phyloP scores from a whole-genome alignment of 2,797 vertebrate genomes.

The Remorina albescens region DNA sequence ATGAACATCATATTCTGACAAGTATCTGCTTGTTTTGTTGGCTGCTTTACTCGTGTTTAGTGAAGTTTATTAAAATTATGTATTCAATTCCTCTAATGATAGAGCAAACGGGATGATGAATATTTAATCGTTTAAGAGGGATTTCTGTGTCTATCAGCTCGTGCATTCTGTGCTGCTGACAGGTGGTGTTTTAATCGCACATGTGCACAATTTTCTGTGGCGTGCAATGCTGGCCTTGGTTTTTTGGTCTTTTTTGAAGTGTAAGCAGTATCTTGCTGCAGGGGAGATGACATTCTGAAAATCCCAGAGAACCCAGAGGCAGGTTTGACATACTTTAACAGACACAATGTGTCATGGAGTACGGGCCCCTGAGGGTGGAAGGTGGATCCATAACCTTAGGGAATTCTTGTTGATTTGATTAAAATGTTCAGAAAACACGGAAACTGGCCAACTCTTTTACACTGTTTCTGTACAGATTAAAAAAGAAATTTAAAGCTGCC shows the following conservation, averaged over 20 bases:
- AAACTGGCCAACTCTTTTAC: neutral
- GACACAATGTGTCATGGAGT: conserved; percentile 37
- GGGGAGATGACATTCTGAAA: conserved; percentile 63
- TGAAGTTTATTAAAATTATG: conserved; percentile 3
- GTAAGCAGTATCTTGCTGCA: conserved; percentile 48
- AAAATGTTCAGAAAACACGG: neutral
- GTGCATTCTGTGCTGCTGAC: conserved; percentile 32
- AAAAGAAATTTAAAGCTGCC: neutral
- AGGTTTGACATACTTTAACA: conserved; percentile 37
- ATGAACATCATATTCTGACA: conserved; percentile 45
- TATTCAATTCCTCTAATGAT: conserved; percentile 29
- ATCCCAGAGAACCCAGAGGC: conserved; percentile 55
- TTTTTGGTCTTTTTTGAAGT: conserved; percentile 36
- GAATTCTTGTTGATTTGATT: neutral
- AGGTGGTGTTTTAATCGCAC: conserved; percentile 54
- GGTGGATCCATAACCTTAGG: too few species aligned
- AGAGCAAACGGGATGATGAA: conserved; percentile 16
- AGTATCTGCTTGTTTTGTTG: conserved; percentile 38
- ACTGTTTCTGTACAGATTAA: neutral
- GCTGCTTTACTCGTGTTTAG: conserved; percentile 24
- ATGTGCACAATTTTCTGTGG: conserved; percentile 23
- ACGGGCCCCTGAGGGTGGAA: conserved; percentile 30
- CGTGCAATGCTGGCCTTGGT: conserved; percentile 24
- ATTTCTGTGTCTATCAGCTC: conserved; percentile 33
- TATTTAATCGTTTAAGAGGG: conserved; percentile 9